Evolutionary conservation across 2,888 invertebrate genomes (phyloP).

Genomic region (Synergus umbraculus): DNA sequence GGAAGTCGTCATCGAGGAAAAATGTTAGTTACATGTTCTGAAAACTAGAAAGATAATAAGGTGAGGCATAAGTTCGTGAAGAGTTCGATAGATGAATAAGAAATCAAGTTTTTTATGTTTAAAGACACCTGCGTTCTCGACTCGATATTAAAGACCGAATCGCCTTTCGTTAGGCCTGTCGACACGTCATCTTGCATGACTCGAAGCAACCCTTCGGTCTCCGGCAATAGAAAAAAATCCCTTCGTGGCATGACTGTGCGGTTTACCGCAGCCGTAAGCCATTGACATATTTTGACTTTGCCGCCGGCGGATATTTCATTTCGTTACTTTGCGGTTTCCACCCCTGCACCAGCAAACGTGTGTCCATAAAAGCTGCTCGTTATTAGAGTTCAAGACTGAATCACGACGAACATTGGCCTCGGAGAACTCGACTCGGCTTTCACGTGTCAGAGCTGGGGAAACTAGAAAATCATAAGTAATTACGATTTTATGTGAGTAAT

Average conservation of each 20-base stretch:
- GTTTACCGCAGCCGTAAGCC: conserved; percentile 69
- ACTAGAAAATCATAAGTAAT: background rate
- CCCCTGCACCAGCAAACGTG: conserved; percentile 3
- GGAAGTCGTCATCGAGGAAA: background rate
- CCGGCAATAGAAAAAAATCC: conserved; percentile 46
- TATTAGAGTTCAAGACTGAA: conserved; percentile 17
- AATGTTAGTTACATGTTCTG: background rate
- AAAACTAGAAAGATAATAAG: background rate
- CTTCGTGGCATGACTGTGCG: conserved; percentile 60
- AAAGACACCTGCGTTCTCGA: conserved; percentile 26
- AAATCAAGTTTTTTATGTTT: conserved; percentile 24
- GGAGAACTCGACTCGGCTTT: background rate
- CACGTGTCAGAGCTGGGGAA: background rate
- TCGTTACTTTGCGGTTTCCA: conserved; percentile 51
- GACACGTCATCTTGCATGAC: conserved; percentile 75
- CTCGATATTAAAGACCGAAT: conserved; percentile 37
- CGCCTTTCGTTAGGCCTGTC: conserved; percentile 64
- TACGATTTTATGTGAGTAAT: background rate
- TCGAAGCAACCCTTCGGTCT: conserved; percentile 60
- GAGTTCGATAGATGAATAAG: background rate
- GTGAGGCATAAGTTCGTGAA: background rate
- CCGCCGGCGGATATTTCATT: conserved; percentile 52
- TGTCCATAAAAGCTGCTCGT: conserved; percentile 17
- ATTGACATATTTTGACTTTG: conserved; percentile 75
- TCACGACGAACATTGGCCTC: conserved; percentile 6